These are phyloP conservation scores for Macrostomum cliftonense DNA, from an alignment of 2,888 invertebrate genomes.

Conservation along the genomic window DNA sequence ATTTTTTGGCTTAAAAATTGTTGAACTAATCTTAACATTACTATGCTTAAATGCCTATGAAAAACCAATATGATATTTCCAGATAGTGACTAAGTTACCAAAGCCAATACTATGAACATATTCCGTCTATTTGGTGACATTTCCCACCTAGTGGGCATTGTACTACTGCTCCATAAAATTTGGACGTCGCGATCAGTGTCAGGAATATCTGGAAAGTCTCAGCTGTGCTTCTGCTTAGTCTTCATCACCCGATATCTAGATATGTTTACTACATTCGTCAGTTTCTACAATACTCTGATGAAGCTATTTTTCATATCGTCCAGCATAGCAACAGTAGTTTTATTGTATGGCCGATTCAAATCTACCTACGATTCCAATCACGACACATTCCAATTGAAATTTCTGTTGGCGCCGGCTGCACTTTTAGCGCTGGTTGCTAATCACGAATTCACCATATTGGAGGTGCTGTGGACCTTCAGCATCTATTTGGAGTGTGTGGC, in stretches of 20 bases:
- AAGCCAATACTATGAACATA: too few relatives aligned
- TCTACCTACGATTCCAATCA: conserved; percentile 8
- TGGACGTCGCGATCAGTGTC: conserved; percentile 13
- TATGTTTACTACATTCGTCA: conserved; percentile 71
- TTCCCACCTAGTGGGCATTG: too few relatives aligned
- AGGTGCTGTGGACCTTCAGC: conserved; percentile 95
- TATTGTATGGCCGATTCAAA: conserved; percentile 11
- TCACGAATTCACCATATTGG: conserved; percentile 56
- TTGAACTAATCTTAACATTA: too few relatives aligned
- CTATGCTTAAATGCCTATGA: too few relatives aligned
- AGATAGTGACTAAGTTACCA: too few relatives aligned
- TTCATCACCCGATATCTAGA: conserved; percentile 77
- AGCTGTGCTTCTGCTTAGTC: conserved; percentile 71
- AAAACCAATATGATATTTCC: too few relatives aligned
- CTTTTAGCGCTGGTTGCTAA: conserved; percentile 73
- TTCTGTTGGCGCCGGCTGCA: conserved; percentile 62
- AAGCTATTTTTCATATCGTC: conserved; percentile 68
- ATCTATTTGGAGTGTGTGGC: conserved; percentile 97
- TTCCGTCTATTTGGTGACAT: too few relatives aligned
- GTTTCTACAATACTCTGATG: conserved; percentile 82
- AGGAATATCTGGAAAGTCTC: conserved; percentile 83
- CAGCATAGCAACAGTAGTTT: conserved; percentile 51
- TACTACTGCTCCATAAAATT: too few relatives aligned
- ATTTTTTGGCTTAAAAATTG: too few relatives aligned
- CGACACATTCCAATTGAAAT: conserved; percentile 9